Percentiles rank a stretch among this genome's conserved stretches.
Evolutionary conservation across 2,113 vertebrate species (phyloP).

Genomic region (Myrmophylax atrothorax): DNA sequence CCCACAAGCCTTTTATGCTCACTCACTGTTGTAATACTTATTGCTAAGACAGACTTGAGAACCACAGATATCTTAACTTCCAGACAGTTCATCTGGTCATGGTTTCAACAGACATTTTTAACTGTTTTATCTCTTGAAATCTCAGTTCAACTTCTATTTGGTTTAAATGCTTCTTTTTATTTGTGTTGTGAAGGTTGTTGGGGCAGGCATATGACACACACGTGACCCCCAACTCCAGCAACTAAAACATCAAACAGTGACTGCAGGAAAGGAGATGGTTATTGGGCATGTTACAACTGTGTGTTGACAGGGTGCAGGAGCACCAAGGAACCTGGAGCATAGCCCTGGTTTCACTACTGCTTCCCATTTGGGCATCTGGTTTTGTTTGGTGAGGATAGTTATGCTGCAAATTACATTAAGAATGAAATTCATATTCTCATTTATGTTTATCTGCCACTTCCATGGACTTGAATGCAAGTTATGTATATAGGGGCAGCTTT

Average conservation of each 20-base stretch:
- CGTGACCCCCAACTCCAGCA: not conserved
- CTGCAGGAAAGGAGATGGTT: not conserved
- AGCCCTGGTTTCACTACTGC: not conserved
- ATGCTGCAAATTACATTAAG: not conserved
- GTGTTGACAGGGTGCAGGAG: not conserved
- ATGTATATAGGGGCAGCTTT: not conserved
- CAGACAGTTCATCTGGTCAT: not conserved
- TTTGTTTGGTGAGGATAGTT: not conserved
- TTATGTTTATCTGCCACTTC: not conserved
- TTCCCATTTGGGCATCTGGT: not conserved
- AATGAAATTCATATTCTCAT: not conserved
- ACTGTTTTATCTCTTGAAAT: not conserved
- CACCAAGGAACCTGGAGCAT: not conserved
- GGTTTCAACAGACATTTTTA: not conserved
- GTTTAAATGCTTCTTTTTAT: not conserved
- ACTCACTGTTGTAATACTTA: not conserved
- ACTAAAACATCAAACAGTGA: not conserved
- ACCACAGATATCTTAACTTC: not conserved
- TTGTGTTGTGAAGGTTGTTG: not conserved
- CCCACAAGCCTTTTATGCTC: not conserved
- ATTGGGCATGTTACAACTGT: not conserved
- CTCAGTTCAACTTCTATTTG: not conserved
- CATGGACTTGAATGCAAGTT: not conserved
- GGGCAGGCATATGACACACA: not conserved
- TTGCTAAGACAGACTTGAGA: not conserved